phyloP scores from a whole-genome alignment of 1,140 invertebrate species.

The Mactra quadrangularis region DNA sequence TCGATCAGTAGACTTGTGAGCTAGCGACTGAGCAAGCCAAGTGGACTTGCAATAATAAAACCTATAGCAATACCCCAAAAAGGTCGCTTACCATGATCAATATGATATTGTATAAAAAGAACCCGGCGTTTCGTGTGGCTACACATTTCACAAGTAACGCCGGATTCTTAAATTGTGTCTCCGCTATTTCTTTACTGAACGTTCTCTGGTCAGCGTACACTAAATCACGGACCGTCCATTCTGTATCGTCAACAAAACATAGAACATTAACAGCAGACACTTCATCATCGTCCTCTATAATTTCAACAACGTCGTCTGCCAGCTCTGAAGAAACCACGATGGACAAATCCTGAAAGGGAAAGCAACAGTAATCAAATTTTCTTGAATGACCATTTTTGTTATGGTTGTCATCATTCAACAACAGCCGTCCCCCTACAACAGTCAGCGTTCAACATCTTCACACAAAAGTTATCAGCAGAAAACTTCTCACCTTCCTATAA shows the following conservation, averaged over 20 bases:
- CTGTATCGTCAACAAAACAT: conserved; percentile 79
- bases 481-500: too few species aligned
- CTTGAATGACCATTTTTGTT: too few species aligned
- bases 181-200: conserved; percentile 35
- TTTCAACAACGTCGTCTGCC: conserved; percentile 67
- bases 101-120: conserved; percentile 68
- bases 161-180: conserved; percentile 58
- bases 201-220: conserved; percentile 60
- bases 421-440: too few species aligned
- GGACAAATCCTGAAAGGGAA: conserved; percentile 73
- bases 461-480: too few species aligned
- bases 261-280: conserved; percentile 76
- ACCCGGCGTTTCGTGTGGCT: conserved; percentile 61
- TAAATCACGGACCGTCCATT: conserved; percentile 76
- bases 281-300: conserved; percentile 75
- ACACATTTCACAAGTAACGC: conserved; percentile 65
- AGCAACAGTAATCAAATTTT: background rate
- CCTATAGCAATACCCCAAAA: too few species aligned
- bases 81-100: conserved; percentile 68
- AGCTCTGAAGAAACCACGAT: conserved; percentile 73
- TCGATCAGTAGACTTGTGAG: too few species aligned
- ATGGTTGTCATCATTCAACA: too few species aligned
- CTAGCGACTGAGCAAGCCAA: too few species aligned
- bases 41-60: too few species aligned
- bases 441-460: too few species aligned